Evolutionary conservation across 2,888 invertebrate genomes (phyloP).

Genomic region (Anagyrus pseudococci): DNA sequence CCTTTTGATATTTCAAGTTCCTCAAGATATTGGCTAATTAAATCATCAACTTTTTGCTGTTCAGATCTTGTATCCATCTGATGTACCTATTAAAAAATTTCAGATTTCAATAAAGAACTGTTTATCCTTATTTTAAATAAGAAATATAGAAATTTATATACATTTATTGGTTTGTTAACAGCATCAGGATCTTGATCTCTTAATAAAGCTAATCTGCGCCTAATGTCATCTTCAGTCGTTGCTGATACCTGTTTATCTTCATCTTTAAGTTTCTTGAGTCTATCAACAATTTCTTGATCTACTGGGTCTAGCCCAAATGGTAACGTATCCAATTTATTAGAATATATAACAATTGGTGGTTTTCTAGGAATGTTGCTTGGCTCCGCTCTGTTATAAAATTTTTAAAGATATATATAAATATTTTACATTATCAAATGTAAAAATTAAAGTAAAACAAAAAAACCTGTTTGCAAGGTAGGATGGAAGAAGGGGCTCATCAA

Average conservation of each 20-base stretch:
- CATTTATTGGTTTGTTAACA: conserved; percentile 43
- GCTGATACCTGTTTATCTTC: conserved; percentile 62
- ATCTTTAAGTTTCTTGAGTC: conserved; percentile 73
- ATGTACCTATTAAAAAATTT: conserved; percentile 45
- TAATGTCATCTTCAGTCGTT: conserved; percentile 71
- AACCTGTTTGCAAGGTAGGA: conserved; percentile 53
- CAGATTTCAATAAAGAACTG: background rate
- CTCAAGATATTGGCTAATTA: conserved; percentile 66
- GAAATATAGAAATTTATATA: conserved; percentile 35
- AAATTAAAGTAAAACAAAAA: conserved; percentile 14
- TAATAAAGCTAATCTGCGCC: conserved; percentile 71
- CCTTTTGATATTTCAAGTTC: conserved; percentile 57
- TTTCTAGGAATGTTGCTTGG: conserved; percentile 66
- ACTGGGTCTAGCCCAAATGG: conserved; percentile 62
- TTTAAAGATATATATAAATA: too few species aligned
- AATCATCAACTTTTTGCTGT: conserved; percentile 73
- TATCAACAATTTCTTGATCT: conserved; percentile 71
- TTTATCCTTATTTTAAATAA: background rate
- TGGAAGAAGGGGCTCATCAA: conserved; percentile 44
- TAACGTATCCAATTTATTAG: conserved; percentile 56
- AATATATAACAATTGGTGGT: conserved; percentile 67
- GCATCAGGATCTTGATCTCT: conserved; percentile 66
- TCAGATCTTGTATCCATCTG: conserved; percentile 69
- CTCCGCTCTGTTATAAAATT: conserved; percentile 59
- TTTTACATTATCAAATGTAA: too few species aligned